These are phyloP conservation scores for Dendronephthya gigantea DNA, from an alignment of 64 coral and sea anemone species.

Conservation along the genomic window DNA sequence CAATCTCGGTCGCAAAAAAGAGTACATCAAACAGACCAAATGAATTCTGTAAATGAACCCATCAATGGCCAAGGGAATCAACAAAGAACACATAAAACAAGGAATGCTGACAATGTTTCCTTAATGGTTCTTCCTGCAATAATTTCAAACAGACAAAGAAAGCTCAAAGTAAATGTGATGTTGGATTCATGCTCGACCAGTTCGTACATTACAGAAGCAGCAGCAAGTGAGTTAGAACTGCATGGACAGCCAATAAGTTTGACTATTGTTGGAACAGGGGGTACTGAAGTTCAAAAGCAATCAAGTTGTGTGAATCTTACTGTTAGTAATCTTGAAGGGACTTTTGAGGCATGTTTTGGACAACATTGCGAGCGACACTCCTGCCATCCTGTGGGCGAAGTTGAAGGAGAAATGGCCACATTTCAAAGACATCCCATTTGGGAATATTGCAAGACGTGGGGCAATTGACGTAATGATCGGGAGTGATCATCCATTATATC, in stretches of 20 bases:
- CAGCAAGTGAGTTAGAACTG: conserved; percentile 20
- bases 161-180: conserved; percentile 37
- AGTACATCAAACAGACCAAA: background rate
- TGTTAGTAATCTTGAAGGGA: conserved; percentile 14
- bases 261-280: conserved; percentile 38
- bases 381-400: conserved; percentile 42
- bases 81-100: background rate
- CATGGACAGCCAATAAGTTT: conserved; percentile 13
- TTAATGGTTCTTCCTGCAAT: conserved; percentile 46
- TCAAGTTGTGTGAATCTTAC: conserved; percentile 15
- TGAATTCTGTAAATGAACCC: too few species aligned
- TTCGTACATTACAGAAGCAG: conserved; percentile 39
- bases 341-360: conserved; percentile 38
- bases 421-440: conserved; percentile 24
- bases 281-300: too few species aligned
- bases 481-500: conserved; percentile 40
- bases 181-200: conserved; percentile 43
- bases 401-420: conserved; percentile 52
- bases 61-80: background rate
- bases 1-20: too few species aligned
- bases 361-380: conserved; percentile 47
- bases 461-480: conserved; percentile 31
- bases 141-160: conserved; percentile 20
- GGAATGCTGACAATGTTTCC: conserved; percentile 31
- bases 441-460: background rate